phyloP scores from a whole-genome alignment of 2,113 vertebrate species.

The Ictalurus furcatus region DNA sequence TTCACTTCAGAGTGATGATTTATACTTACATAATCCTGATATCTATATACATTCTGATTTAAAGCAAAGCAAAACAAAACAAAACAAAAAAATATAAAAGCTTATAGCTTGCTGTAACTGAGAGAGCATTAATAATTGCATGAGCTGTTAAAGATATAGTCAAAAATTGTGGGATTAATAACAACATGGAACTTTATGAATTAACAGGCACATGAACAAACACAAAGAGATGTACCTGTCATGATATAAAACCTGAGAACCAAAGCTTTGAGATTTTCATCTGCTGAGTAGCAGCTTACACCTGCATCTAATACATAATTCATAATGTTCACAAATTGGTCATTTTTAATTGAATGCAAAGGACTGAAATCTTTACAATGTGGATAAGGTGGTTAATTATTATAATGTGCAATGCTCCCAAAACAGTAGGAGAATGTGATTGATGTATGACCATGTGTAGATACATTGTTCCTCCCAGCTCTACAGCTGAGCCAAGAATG shows the following conservation, averaged over 20 bases:
- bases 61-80: too few relatives aligned
- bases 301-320: neutral
- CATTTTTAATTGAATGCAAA: neutral
- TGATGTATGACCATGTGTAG: neutral
- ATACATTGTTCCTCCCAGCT: neutral
- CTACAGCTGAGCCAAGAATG: neutral
- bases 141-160: neutral
- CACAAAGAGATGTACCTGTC: neutral
- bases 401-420: neutral
- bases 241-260: neutral
- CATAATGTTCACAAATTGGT: neutral
- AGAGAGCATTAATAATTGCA: neutral
- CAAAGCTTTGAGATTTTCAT: neutral
- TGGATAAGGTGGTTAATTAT: neutral
- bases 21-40: neutral
- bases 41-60: neutral
- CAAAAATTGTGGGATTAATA: neutral
- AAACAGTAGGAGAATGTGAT: neutral
- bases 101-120: neutral
- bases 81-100: neutral
- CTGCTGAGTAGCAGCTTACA: neutral
- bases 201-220: neutral
- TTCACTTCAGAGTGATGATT: neutral
- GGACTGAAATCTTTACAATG: neutral
- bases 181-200: neutral